phyloP scores from a whole-genome alignment of 2,888 invertebrate genomes.

The Panopea generosa region DNA sequence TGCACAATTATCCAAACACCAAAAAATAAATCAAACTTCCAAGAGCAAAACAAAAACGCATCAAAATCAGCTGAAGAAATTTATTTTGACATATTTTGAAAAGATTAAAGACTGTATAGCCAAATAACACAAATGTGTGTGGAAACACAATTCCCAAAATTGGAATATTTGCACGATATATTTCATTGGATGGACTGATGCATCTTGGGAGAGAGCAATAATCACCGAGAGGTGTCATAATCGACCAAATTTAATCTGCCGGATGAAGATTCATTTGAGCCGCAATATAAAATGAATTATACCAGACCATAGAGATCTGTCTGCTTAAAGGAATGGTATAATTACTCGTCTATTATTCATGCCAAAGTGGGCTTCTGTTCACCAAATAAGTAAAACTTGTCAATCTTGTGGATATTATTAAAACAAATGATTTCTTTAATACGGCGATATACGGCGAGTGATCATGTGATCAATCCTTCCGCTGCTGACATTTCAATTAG shows the following conservation, averaged over 20 bases:
- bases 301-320: constrained; percentile 15
- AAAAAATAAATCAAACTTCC: too few species aligned
- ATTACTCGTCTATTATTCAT: constrained; percentile 60
- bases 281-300: constrained; percentile 50
- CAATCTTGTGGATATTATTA: constrained; percentile 53
- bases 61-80: too few species aligned
- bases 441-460: constrained; percentile 48
- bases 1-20: too few species aligned
- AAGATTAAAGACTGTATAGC: too few species aligned
- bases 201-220: constrained; percentile 15
- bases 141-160: too few species aligned
- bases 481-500: not conserved
- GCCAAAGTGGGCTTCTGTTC: constrained; percentile 24
- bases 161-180: constrained; percentile 21
- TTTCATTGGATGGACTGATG: constrained; percentile 20
- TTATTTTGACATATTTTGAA: too few species aligned
- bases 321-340: constrained; percentile 38
- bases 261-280: constrained; percentile 40
- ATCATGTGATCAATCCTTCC: constrained; percentile 22
- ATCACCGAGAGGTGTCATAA: constrained; percentile 18
- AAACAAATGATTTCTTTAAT: constrained; percentile 62
- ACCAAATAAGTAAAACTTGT: constrained; percentile 54
- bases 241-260: constrained; percentile 8
- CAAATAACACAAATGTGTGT: too few species aligned
- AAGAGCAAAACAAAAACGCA: too few species aligned